Base-by-base conservation (phyloP, 2,797 vertebrate genomes). In the Leptatherina wallacei region DNA sequence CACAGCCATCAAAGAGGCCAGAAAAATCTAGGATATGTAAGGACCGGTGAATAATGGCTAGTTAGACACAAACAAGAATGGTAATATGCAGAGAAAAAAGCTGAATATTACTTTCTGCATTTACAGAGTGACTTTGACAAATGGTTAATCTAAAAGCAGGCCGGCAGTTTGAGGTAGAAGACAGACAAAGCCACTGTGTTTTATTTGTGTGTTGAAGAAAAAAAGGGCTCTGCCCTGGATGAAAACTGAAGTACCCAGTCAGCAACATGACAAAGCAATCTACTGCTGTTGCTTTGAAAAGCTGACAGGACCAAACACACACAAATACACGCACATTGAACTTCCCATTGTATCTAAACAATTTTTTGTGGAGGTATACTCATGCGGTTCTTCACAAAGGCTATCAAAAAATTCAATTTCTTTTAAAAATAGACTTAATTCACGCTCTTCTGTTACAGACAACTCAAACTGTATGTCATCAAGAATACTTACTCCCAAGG, bases 231-330 rank as follows among this genome's bases (percentile, higher is more conserved):
- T 80, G 73, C 36, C 85, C 83, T 84, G 85, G 78, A 89, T 92
- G 86, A 85, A 91, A 89, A 73, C 82, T 82, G 89, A 91, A 88
- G 85, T 77, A 86, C 82, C 77, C 75, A 89, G 89, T 92, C 89
- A 90, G 89, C 90, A 88, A 91, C 81, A 88, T 86, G 90, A 89
- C 88, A 91, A 88, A 90, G 72, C 84, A 90, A 91, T 92, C 85
- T 76, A 83, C 65, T 82, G 71, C 3, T 24, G 29, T 38, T 77
- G 71, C 77, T 88, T 81, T 88, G 74, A 87, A 83, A 86, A 73
- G 79, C 78, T 79, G 85, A 90, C 87, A 83, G 71, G 75, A 82
- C 80, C 80, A 77, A 82, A 84, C 73, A 71, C 61, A 32, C 44
- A 44, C 65, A 68, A 54, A 55, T 36, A 47, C 52, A 57, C 71